Conservation (phyloP, 2,797 vertebrate genomes). For the Apogon talboti region DNA sequence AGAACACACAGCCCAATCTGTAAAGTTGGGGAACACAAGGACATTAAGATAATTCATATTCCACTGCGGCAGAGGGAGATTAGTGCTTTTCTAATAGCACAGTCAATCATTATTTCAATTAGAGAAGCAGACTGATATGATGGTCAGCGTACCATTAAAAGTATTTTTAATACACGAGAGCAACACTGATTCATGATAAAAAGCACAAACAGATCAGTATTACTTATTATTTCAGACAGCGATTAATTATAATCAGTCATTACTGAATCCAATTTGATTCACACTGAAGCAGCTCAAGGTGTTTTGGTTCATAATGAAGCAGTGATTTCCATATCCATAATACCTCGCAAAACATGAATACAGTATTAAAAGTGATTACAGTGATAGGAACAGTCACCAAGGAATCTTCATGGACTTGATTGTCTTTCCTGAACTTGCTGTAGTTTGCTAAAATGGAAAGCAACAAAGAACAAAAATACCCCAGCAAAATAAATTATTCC, state of each 20-base stretch:
- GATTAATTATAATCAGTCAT: not conserved
- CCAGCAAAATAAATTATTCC: not conserved
- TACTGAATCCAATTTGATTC: no score
- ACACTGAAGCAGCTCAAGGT: no score
- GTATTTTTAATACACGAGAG: constrained; percentile 24
- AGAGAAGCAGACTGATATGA: constrained; percentile 26
- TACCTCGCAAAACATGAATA: no score
- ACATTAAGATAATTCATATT: constrained; percentile 23
- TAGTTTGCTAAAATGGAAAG: not conserved
- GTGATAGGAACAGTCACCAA: no score
- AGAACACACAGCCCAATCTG: not conserved
- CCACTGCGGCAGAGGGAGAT: constrained; percentile 2
- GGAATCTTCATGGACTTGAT: no score
- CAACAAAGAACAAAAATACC: constrained; percentile 1
- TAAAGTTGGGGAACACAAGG: constrained; percentile 1
- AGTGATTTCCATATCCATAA: no score
- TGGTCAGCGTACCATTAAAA: constrained; percentile 30
- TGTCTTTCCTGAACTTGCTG: no score
- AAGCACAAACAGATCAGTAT: no score
- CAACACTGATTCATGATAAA: constrained; percentile 18
- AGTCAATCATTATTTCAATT: constrained; percentile 37
- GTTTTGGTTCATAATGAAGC: no score
- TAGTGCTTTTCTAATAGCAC: constrained; percentile 18
- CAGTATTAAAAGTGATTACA: no score
- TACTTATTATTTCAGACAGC: no score